Evolutionary conservation across 2,888 invertebrate species (phyloP).

Genomic region (Drosophila algonquin): DNA sequence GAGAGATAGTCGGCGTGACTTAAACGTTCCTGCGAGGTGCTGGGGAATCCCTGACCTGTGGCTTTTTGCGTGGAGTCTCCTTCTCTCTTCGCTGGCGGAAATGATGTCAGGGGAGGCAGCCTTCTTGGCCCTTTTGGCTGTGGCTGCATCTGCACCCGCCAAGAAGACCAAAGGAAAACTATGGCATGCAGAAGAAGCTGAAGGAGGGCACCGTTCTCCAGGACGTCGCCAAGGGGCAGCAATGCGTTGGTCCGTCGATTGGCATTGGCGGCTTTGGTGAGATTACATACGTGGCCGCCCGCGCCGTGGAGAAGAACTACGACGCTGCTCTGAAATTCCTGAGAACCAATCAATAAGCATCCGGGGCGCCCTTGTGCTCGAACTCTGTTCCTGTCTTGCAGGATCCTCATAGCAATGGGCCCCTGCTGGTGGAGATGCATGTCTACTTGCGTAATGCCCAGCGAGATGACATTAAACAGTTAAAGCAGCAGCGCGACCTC

Average conservation of each 20-base stretch:
- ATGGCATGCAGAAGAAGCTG: too few relatives aligned
- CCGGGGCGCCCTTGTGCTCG: background rate
- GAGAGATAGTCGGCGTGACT: too few relatives aligned
- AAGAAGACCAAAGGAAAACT: too few relatives aligned
- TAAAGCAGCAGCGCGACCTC: slow-evolving; percentile 84
- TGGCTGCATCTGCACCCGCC: too few relatives aligned
- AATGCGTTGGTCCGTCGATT: slow-evolving; percentile 94
- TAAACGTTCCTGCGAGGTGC: too few relatives aligned
- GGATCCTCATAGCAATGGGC: slow-evolving; percentile 97
- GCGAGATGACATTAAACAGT: slow-evolving; percentile 88
- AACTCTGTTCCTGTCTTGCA: slow-evolving; percentile 75
- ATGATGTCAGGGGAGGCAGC: too few relatives aligned
- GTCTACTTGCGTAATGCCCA: slow-evolving; percentile 90
- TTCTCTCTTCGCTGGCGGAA: too few relatives aligned
- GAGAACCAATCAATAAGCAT: slow-evolving; percentile 81
- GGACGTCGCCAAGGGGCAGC: slow-evolving; percentile 91
- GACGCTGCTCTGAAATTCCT: slow-evolving; percentile 92
- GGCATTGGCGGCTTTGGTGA: slow-evolving; percentile 97
- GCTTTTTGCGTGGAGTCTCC: too few relatives aligned
- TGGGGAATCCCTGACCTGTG: too few relatives aligned
- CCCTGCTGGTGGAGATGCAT: slow-evolving; percentile 84
- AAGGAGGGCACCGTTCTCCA: slow-evolving; percentile 65
- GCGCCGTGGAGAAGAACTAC: slow-evolving; percentile 86
- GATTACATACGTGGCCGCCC: slow-evolving; percentile 91
- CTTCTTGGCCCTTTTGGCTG: too few relatives aligned